Evolutionary conservation across 2,888 invertebrate genomes (phyloP).

Genomic region (Dorcus parallelipipedus): DNA sequence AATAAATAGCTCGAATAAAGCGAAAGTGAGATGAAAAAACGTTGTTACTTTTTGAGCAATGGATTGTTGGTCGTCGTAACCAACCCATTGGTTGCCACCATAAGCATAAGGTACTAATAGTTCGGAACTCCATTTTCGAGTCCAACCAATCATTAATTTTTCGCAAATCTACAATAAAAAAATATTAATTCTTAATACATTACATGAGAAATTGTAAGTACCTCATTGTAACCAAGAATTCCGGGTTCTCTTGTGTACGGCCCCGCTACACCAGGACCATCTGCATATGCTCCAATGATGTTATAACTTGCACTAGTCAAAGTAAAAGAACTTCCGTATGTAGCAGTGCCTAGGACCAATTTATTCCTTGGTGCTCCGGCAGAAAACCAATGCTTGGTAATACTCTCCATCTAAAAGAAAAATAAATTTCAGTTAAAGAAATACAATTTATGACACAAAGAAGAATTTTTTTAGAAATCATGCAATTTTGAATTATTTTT

Average conservation of each 20-base stretch:
- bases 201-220: conserved; percentile 3
- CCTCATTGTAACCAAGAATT: conserved; percentile 36
- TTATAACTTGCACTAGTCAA: conserved; percentile 48
- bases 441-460: background rate
- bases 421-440: background rate
- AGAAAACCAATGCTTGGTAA: conserved; percentile 48
- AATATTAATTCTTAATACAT: background rate
- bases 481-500: too few relatives aligned
- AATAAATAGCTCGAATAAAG: background rate
- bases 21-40: too few relatives aligned
- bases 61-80: conserved; percentile 62
- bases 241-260: conserved; percentile 62
- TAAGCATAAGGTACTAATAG: conserved; percentile 55
- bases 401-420: conserved; percentile 30
- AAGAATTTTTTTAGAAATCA: too few relatives aligned
- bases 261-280: conserved; percentile 59
- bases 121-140: conserved; percentile 50
- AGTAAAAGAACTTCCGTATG: conserved; percentile 67
- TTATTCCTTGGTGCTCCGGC: conserved; percentile 60
- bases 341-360: conserved; percentile 64
- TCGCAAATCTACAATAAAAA: conserved; percentile 54
- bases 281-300: conserved; percentile 55
- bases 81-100: conserved; percentile 62
- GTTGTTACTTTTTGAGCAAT: conserved; percentile 47
- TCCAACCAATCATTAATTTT: conserved; percentile 55